Percentiles rank a stretch among this genome's conserved stretches.
Evolutionary conservation across 2,797 vertebrate genomes (phyloP).

Genomic region (Fundulus diaphanus): DNA sequence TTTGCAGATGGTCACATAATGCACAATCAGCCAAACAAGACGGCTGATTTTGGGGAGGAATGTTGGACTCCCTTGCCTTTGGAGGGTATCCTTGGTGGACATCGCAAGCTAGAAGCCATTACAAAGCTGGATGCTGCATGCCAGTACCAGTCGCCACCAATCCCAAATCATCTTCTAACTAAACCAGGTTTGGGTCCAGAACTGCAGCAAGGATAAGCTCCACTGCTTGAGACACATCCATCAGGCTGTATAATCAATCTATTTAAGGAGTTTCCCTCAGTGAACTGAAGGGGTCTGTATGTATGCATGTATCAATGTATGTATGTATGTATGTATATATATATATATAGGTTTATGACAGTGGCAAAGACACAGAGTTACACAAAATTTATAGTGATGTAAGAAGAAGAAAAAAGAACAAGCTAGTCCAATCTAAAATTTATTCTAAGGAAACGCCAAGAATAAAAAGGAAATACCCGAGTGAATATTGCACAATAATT

Average conservation of each 20-base stretch:
- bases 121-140: constrained; percentile 45
- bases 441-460: too few species aligned
- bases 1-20: constrained; percentile 85
- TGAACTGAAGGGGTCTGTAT: too few species aligned
- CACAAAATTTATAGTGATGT: too few species aligned
- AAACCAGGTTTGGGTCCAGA: constrained; percentile 42
- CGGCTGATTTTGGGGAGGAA: constrained; percentile 76
- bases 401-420: too few species aligned
- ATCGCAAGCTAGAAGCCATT: constrained; percentile 57
- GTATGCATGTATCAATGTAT: too few species aligned
- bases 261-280: background rate
- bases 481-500: too few species aligned
- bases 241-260: background rate
- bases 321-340: too few species aligned
- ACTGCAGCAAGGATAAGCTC: constrained; percentile 17
- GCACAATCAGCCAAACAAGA: constrained; percentile 84
- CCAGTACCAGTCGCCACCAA: constrained; percentile 60
- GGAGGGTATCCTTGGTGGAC: constrained; percentile 73
- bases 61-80: constrained; percentile 71
- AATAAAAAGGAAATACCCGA: too few species aligned
- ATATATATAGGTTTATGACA: too few species aligned
- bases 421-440: too few species aligned
- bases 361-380: too few species aligned
- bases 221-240: constrained; percentile 22
- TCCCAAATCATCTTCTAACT: constrained; percentile 52